Percentiles rank a stretch among this genome's conserved stretches.
Conservation (phyloP, 1,140 invertebrate species). For the Eulimnadia texana region DNA sequence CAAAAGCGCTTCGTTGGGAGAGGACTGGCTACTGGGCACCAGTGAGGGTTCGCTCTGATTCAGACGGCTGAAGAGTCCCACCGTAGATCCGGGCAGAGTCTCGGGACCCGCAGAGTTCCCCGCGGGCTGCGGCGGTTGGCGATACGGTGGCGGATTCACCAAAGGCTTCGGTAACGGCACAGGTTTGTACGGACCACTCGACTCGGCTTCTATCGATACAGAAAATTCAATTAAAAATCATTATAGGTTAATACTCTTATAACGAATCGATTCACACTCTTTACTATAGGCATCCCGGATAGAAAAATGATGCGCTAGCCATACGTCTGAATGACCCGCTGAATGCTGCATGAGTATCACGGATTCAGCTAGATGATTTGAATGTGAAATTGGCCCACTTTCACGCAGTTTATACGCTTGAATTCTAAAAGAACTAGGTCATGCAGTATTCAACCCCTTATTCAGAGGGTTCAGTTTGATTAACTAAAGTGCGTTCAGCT, state of each 20-base stretch:
- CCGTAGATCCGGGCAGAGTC: neutral
- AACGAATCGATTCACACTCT: neutral
- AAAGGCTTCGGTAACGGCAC: slow-evolving; percentile 13
- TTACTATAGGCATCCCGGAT: no score
- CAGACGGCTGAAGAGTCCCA: slow-evolving; percentile 6
- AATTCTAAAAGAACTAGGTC: no score
- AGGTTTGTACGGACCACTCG: slow-evolving; percentile 13
- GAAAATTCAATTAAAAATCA: neutral
- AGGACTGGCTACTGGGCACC: neutral
- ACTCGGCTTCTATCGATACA: neutral
- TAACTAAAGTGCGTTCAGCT: no score
- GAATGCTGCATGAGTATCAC: no score
- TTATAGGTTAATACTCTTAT: neutral
- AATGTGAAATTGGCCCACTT: no score
- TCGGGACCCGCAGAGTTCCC: slow-evolving; percentile 2
- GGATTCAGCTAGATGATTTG: no score
- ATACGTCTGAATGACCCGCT: no score
- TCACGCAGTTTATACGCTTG: no score
- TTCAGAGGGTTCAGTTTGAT: no score
- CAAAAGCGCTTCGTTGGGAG: slow-evolving; percentile 10
- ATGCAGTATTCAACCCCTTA: no score
- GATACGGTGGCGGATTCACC: slow-evolving; percentile 14
- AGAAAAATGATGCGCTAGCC: no score
- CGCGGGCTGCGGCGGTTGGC: slow-evolving; percentile 12
- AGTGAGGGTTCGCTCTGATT: slow-evolving; percentile 1